Evolutionary conservation across 2,888 invertebrate genomes (phyloP), one percentile per base, ranked within the genome.

Genomic region (Acheta domesticus): DNA sequence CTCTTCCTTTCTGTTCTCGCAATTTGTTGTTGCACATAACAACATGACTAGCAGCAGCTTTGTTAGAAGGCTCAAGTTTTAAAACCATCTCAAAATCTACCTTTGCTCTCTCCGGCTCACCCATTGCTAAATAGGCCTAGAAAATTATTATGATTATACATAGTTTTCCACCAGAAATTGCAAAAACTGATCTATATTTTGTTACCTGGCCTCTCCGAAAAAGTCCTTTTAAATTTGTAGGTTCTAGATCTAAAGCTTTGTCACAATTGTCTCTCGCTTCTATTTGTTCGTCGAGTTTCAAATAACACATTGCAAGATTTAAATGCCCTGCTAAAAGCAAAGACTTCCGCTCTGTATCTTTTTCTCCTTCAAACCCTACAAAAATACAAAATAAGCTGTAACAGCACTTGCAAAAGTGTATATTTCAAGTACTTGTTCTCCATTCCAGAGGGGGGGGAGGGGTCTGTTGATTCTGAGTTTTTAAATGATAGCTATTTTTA

Each of bases 211-310:
- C 98, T 83, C 94, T 89, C 83, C 99, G 90, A 87, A 96, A 99
- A 49, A 94, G 88, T 0, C 94, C 98, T 87, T 99, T 99, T 16
- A 95, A 93, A 86, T 94, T 97, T 48, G 89, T 89, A 0, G 91
- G 86, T 84, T 96, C 94, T 1, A 94, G 83, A 79, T 91, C 90
- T 8, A 99, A 87, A 0, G 94, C 97, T 83, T 93, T 92, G 76
- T 92, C 91, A 76, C 97, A 96, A 77, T 92, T 89, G 77, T 93
- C 90, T 84, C 91, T 91, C 2, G 94, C 95, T 83, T 93, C 92
- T 75, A 91, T 88, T n/a, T 89, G 86, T 5, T 94, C 91, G n/a
- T 92, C 89, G 74, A 89, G 85, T 87, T 96, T 96, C 77, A 97
- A 88, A 86, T 93, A 91, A 82, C 94, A 95, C 80, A 97, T 88